Evolutionary conservation across 1,140 invertebrate species (phyloP), one percentile per base, ranked within the genome.

Genomic region (Proales similis): DNA sequence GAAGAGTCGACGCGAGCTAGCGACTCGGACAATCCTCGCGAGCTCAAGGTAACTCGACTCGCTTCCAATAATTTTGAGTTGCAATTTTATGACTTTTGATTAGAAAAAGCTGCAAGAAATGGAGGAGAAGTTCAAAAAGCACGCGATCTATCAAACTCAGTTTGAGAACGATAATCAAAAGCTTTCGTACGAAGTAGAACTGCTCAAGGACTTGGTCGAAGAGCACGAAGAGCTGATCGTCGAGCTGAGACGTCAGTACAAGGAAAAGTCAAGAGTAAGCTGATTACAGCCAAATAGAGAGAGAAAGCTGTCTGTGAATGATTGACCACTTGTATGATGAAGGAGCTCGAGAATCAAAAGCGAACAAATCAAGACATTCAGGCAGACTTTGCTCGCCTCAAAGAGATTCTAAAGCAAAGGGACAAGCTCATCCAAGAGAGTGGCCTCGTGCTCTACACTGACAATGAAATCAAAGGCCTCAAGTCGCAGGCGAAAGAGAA

Each of bases 131-230:
- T 61, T 46, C 17, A 61, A 61, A 61, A 45, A 45, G 6, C 39
- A 45, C 14, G 39, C 39, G 9, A 61, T 61, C 29, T 45, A 33
- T 29, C 39, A 61, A 29, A 45, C 57, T 0, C 39, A 45, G 9
- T 29, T 61, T n/a, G 39, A 61, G 26, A 61, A 61, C 39, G 57
- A 61, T 30, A 61, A 61, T 12, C 57, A 61, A 61, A 45, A 45
- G 19, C 38, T 61, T 14, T 32, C 33, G n/a, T 61, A 61, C 17
- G 39, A 61, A 32, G 57, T 61, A 14, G 57, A 61, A 36, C 26
- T 45, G n/a, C 19, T 61, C 30, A 61, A 61, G 38, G 57, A 61
- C 24, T 45, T 61, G 22, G 36, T 61, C n/a, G 57, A 61, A 30
- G 57, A 61, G 22, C 57, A 61, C 32, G 29, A 61, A 19, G 57